Percentiles rank a stretch among this genome's conserved stretches.
Conservation (phyloP, 2,888 invertebrate species). For the Drosophila quinaria region DNA sequence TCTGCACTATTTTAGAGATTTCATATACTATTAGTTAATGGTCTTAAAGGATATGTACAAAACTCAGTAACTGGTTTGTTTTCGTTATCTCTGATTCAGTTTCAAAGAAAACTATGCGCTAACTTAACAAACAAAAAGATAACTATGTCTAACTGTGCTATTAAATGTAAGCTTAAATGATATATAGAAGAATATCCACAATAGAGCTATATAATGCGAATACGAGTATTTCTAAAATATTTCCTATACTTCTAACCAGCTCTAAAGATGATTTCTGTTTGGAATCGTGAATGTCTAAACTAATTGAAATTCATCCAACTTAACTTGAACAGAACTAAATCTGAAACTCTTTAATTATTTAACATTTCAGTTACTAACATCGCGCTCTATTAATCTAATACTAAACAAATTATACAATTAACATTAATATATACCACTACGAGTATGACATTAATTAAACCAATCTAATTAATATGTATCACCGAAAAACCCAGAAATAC, state of each 20-base stretch:
- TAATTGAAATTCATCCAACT: constrained; percentile 16
- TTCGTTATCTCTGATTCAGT: constrained; percentile 32
- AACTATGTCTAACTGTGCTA: constrained; percentile 83
- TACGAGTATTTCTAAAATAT: constrained; percentile 54
- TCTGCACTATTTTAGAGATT: background rate
- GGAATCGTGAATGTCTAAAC: constrained; percentile 11
- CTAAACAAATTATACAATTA: constrained; percentile 59
- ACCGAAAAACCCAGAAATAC: constrained; percentile 50
- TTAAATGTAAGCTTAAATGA: constrained; percentile 80
- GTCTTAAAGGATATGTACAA: constrained; percentile 58
- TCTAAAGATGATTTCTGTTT: constrained; percentile 28
- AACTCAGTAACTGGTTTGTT: constrained; percentile 38
- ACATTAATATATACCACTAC: constrained; percentile 46
- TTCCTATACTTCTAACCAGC: constrained; percentile 28
- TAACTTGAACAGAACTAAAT: constrained; percentile 7
- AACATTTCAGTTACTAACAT: constrained; percentile 40
- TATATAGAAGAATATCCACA: constrained; percentile 43
- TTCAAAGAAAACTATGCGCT: constrained; percentile 34
- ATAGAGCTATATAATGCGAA: constrained; percentile 39
- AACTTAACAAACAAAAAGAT: constrained; percentile 39
- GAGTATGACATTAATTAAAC: constrained; percentile 65
- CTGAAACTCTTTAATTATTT: constrained; percentile 31
- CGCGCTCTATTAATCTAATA: constrained; percentile 45
- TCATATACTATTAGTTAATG: constrained; percentile 30
- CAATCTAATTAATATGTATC: constrained; percentile 62